phyloP scores from a whole-genome alignment of 2,113 vertebrate genomes.

The Isichthys henryi region DNA sequence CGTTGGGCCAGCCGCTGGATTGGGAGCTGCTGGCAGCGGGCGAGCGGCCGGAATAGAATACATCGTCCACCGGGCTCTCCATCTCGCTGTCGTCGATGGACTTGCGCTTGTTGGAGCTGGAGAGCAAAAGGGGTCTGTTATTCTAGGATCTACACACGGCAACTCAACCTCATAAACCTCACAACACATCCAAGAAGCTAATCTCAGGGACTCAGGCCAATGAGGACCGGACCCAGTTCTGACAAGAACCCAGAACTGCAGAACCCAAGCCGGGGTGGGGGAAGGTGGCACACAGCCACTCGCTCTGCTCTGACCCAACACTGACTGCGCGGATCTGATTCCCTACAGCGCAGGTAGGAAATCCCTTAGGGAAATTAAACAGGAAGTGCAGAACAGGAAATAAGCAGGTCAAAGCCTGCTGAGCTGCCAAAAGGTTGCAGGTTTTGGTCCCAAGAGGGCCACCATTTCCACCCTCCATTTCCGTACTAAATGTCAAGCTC shows the following conservation, averaged over 20 bases:
- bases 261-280: not conserved
- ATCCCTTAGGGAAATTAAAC: not conserved
- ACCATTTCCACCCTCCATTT: not conserved
- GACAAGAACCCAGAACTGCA: not conserved
- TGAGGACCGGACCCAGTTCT: not conserved
- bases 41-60: conserved; percentile 86
- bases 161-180: not conserved
- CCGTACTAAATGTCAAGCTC: not conserved
- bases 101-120: conserved; percentile 88
- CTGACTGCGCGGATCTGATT: not conserved
- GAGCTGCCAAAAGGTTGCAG: not conserved
- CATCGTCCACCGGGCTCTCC: conserved; percentile 92
- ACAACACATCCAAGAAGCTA: not conserved
- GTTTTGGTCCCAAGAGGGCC: not conserved
- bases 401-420: not conserved
- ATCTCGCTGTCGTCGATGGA: conserved; percentile 92
- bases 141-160: not conserved
- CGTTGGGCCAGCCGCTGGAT: conserved; percentile 84
- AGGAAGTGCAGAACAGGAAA: not conserved
- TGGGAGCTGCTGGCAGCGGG: conserved; percentile 83
- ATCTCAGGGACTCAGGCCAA: not conserved
- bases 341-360: not conserved
- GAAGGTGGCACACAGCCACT: not conserved
- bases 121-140: not conserved
- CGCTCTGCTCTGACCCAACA: not conserved